phyloP scores from a whole-genome alignment of 2,888 invertebrate species.

The Meganola albula region DNA sequence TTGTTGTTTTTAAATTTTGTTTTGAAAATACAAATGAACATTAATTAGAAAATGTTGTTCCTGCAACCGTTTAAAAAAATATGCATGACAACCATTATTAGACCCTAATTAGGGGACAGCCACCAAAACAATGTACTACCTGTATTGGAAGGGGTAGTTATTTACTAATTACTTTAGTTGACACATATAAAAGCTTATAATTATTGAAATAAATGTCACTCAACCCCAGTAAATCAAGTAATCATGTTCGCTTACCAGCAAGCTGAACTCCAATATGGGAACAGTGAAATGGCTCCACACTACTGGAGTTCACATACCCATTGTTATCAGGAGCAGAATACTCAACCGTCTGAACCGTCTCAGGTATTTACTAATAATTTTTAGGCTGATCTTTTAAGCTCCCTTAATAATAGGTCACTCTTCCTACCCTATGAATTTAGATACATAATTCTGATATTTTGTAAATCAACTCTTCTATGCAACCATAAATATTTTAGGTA shows the following conservation, averaged over 20 bases:
- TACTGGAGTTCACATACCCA: conserved; percentile 9
- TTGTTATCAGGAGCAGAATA: conserved; percentile 5
- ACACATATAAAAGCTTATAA: conserved; percentile 25
- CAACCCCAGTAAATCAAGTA: conserved; percentile 28
- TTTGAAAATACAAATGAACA: too few species aligned
- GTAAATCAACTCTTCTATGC: too few species aligned
- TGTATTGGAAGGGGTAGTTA: conserved; percentile 26
- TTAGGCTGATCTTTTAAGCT: too few species aligned
- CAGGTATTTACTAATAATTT: conserved; percentile 13
- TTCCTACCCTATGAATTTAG: too few species aligned
- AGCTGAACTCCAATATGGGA: conserved; percentile 13
- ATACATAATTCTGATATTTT: too few species aligned
- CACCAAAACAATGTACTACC: conserved; percentile 16
- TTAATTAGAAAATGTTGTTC: too few species aligned
- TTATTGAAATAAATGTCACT: conserved; percentile 26
- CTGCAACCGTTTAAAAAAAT: too few species aligned
- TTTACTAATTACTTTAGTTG: conserved; percentile 27
- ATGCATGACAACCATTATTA: too few species aligned
- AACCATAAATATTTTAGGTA: too few species aligned
- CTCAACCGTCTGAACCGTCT: conserved; percentile 1
- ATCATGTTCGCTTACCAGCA: conserved; percentile 30
- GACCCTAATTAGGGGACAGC: conserved; percentile 15
- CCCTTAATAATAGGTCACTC: too few species aligned
- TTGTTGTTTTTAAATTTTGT: too few species aligned
- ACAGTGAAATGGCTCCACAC: conserved; percentile 1